A percentile compares a stretch with the other conserved stretches of the same genome.
phyloP scores from a whole-genome alignment of 2,888 invertebrate species.

The Ctenicera cuprea region DNA sequence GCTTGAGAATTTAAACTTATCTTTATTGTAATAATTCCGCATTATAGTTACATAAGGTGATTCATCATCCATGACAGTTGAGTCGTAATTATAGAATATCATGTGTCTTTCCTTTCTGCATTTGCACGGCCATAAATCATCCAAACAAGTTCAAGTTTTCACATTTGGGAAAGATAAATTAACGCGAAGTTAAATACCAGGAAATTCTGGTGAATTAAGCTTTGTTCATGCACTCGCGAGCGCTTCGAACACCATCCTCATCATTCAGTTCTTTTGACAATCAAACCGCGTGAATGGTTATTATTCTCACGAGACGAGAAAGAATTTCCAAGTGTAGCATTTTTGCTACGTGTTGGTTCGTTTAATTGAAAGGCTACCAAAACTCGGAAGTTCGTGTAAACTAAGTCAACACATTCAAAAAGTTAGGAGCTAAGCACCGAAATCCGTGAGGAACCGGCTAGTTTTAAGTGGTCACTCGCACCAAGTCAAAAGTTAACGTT shows the following conservation, averaged over 20 bases:
- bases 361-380: conserved; percentile 28
- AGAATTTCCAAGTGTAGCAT: not conserved
- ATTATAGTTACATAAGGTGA: conserved; percentile 24
- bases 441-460: conserved; percentile 23
- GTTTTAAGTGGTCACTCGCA: conserved; percentile 28
- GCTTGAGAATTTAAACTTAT: conserved; percentile 11
- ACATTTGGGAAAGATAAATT: conserved; percentile 33
- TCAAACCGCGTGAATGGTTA: too few relatives aligned
- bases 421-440: conserved; percentile 19
- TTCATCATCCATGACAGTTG: conserved; percentile 30
- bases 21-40: conserved; percentile 31
- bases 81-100: conserved; percentile 35
- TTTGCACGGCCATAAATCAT: conserved; percentile 33
- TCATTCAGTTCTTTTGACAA: not conserved
- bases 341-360: conserved; percentile 11
- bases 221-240: conserved; percentile 11
- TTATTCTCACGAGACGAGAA: not conserved
- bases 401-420: conserved; percentile 27
- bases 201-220: conserved; percentile 32
- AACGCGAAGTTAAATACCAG: conserved; percentile 25
- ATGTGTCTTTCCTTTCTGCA: conserved; percentile 39
- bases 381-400: conserved; percentile 6
- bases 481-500: conserved; percentile 34
- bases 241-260: conserved; percentile 8
- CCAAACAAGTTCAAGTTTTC: conserved; percentile 33